These are phyloP conservation scores for Stichodactyla mertensii DNA, from an alignment of 64 coral and sea anemone genomes.

Conservation along the genomic window DNA sequence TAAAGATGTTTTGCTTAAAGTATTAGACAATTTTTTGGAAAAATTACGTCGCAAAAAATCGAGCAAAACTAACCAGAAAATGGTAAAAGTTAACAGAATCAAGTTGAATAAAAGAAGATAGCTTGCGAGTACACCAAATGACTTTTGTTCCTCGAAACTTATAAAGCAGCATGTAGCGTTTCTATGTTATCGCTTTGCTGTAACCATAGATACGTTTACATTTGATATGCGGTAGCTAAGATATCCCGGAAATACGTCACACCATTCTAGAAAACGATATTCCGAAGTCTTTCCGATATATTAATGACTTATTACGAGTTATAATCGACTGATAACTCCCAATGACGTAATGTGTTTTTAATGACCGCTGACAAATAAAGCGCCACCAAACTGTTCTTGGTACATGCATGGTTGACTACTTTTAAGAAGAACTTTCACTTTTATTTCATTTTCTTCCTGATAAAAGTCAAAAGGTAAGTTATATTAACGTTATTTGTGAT, in stretches of 20 bases:
- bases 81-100: not conserved
- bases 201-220: slow-evolving; percentile 17
- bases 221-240: not conserved
- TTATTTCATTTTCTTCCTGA: not conserved
- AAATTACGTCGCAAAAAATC: no score
- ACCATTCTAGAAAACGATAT: not conserved
- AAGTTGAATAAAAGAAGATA: not conserved
- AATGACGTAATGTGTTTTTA: slow-evolving; percentile 4
- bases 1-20: no score
- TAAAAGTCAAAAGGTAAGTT: not conserved
- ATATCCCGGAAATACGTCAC: slow-evolving; percentile 1
- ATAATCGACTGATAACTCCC: not conserved
- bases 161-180: slow-evolving; percentile 4
- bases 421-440: not conserved
- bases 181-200: not conserved
- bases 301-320: not conserved
- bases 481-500: not conserved
- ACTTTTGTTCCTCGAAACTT: not conserved
- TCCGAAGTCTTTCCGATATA: not conserved
- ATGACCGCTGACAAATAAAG: not conserved
- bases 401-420: not conserved
- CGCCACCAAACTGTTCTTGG: not conserved
- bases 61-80: not conserved
- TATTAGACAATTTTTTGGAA: no score
- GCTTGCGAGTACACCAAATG: not conserved